These are phyloP conservation scores for Caenorhabditis sp. DNA, from an alignment of 2,888 invertebrate species.

Conservation along the genomic window DNA sequence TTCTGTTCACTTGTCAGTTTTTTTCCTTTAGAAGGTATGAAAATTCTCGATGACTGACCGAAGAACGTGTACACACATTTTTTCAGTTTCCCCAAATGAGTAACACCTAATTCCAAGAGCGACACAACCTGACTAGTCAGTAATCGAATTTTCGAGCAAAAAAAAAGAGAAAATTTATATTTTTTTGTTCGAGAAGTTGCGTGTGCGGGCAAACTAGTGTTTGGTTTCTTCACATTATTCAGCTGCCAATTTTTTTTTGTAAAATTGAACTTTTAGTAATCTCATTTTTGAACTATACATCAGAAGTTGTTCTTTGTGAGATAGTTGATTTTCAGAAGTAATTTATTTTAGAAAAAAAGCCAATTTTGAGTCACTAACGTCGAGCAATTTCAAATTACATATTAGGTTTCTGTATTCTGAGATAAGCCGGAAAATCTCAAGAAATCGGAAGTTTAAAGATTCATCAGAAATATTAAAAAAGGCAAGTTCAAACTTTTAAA, in stretches of 20 bases:
- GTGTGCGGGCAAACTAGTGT: constrained; percentile 11
- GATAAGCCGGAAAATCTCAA: too few species aligned
- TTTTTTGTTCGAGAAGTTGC: background rate
- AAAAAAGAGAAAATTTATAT: background rate
- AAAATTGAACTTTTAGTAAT: constrained; percentile 2
- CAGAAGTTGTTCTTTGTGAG: too few species aligned
- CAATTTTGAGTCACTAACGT: too few species aligned
- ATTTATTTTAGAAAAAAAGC: too few species aligned
- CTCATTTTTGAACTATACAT: background rate
- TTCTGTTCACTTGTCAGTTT: too few species aligned
- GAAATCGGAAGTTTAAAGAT: too few species aligned
- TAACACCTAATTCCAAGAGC: background rate
- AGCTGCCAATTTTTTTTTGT: background rate
- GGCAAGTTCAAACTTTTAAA: background rate
- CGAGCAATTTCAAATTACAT: too few species aligned
- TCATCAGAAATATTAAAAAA: too few species aligned
- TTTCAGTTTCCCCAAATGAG: background rate
- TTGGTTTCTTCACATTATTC: background rate
- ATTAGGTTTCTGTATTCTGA: too few species aligned
- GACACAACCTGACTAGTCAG: background rate
- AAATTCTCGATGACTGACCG: background rate
- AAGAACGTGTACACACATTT: constrained; percentile 14
- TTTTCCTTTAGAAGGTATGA: background rate
- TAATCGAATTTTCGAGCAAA: background rate
- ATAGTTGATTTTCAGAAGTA: too few species aligned